Conservation (phyloP, 2,113 vertebrate genomes). For the Sapayoa aenigma region DNA sequence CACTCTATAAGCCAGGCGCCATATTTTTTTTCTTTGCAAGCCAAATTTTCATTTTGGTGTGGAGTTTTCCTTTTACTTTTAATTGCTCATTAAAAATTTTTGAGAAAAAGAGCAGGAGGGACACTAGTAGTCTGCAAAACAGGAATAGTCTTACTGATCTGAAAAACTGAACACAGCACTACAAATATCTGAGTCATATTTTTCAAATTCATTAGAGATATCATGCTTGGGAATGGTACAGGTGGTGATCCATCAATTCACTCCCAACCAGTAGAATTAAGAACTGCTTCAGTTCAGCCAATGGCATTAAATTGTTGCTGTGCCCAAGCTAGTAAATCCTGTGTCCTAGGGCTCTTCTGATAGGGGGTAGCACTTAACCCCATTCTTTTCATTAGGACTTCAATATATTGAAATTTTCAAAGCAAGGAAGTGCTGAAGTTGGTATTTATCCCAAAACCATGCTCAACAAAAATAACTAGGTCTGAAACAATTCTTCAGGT, state of each 20-base stretch:
- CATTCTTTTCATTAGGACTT: neutral
- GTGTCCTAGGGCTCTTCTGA: neutral
- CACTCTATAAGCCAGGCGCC: neutral
- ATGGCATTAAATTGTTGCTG: neutral
- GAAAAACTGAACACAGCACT: neutral
- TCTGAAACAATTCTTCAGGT: neutral
- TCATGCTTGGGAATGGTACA: accelerated
- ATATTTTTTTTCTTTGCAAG: neutral
- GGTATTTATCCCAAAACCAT: neutral
- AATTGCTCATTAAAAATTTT: neutral
- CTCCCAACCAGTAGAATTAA: neutral
- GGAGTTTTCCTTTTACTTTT: neutral
- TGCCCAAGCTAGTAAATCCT: neutral
- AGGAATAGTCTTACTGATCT: neutral
- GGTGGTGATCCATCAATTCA: neutral
- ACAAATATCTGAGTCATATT: neutral
- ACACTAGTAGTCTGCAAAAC: neutral
- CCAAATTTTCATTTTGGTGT: neutral
- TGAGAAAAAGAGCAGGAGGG: neutral
- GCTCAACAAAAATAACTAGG: neutral
- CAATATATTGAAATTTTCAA: neutral
- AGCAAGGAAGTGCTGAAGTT: neutral
- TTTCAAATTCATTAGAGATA: neutral
- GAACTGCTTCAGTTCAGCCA: neutral
- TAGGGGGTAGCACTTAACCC: neutral